phyloP scores from a whole-genome alignment of 2,797 vertebrate genomes.

The Enteromius anoplus region DNA sequence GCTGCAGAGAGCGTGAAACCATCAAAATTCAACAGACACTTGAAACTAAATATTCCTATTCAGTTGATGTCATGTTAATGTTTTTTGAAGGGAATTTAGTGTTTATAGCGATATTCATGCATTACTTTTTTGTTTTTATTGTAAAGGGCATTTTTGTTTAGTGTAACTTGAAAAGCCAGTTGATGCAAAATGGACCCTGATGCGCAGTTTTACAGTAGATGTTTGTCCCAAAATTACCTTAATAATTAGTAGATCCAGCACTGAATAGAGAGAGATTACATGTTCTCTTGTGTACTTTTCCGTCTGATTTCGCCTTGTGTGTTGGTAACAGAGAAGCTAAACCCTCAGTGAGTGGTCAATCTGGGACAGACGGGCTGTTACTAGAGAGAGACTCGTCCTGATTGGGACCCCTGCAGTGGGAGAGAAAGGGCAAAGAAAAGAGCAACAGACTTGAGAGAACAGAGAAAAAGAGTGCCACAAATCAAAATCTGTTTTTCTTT shows the following conservation, averaged over 20 bases:
- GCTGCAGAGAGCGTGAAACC: conserved; percentile 12
- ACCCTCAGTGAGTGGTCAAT: conserved; percentile 42
- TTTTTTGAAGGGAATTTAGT: neutral
- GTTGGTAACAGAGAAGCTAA: conserved; percentile 5
- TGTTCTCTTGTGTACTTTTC: neutral
- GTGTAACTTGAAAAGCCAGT: neutral
- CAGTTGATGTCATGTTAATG: neutral
- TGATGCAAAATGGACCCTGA: neutral
- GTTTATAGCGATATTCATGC: neutral
- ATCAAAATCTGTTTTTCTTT: conserved; percentile 44
- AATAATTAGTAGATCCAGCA: neutral
- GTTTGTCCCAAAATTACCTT: neutral
- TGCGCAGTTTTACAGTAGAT: neutral
- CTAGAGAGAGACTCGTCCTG: conserved; percentile 30
- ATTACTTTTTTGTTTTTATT: neutral
- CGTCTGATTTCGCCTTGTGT: neutral
- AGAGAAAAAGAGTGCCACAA: conserved; percentile 24
- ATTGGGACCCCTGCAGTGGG: conserved; percentile 41
- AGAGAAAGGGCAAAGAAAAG: conserved; percentile 30
- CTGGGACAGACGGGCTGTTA: conserved; percentile 39
- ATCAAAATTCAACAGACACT: conserved; percentile 11
- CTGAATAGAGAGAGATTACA: neutral
- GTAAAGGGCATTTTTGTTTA: neutral
- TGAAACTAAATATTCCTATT: neutral
- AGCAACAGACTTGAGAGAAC: conserved; percentile 29